Percentiles rank a stretch among this genome's conserved stretches.
Conservation (phyloP, 2,888 invertebrate genomes). For the Parelbella ahira region DNA sequence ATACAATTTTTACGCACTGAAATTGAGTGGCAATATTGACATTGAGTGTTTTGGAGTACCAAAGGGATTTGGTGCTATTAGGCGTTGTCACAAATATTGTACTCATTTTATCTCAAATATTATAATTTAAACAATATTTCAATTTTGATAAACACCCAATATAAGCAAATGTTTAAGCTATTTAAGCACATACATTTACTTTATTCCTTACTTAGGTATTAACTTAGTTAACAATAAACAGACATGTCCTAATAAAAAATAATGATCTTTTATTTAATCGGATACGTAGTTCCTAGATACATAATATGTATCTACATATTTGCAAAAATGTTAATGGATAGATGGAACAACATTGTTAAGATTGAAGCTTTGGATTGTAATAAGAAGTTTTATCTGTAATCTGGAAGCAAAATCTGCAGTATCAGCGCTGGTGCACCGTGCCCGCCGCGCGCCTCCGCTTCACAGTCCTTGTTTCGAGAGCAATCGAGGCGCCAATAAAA, state of each 20-base stretch:
- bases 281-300: too few relatives aligned
- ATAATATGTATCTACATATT: too few relatives aligned
- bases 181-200: too few relatives aligned
- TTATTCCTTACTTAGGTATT: too few relatives aligned
- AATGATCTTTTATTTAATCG: too few relatives aligned
- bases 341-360: too few relatives aligned
- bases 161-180: too few relatives aligned
- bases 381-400: slow-evolving; percentile 65
- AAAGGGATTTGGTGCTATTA: slow-evolving; percentile 4
- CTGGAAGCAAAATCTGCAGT: slow-evolving; percentile 65
- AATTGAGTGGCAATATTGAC: slow-evolving; percentile 40
- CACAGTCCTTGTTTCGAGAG: slow-evolving; percentile 77
- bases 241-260: too few relatives aligned
- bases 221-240: too few relatives aligned
- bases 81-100: not conserved
- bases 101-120: not conserved
- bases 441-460: slow-evolving; percentile 40
- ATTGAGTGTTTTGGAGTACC: slow-evolving; percentile 40
- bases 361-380: slow-evolving; percentile 30
- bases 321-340: too few relatives aligned
- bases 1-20: slow-evolving; percentile 45
- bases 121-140: too few relatives aligned
- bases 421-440: slow-evolving; percentile 65
- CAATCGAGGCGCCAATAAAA: slow-evolving; percentile 81
- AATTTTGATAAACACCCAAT: too few relatives aligned